Base-by-base conservation (phyloP, 2,113 vertebrate species). In the Columba livia region DNA sequence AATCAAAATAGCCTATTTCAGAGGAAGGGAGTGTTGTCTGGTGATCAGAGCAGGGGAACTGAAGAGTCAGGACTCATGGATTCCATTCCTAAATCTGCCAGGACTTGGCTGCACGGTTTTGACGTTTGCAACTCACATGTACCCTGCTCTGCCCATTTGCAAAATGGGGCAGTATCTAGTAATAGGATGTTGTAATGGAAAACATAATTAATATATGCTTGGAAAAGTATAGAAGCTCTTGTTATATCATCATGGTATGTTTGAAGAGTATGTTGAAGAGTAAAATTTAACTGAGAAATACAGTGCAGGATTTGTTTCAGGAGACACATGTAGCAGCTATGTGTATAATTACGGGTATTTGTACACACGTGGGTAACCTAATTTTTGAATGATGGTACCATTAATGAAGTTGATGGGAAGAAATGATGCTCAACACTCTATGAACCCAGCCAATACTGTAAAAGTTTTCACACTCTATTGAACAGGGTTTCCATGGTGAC, bases 1-100 rank as follows among this genome's bases (percentile, higher is more conserved):
- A 96, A 90, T 97, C 95, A 94, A 93, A 95, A 92, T 89, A 95
- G 84, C 74, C 84, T 85, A 85, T 97, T 97, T 96, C 89, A 96
- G 95, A 91, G 89, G 88, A 93, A 93, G 88, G 79, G 95, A 95
- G 93, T 95, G 88, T 86, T 95, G 92, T 95, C 90, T 93, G 77
- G 71, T 97, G 93, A 96, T 97, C 90, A 90, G 88, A 97, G 91
- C 25, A 6, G 74, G 79, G 85, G 80, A 96, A 85, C 85, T 93
- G 79, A 90, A 93, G 85, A 95, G 56, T 93, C 60, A 88, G 79
- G 80, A 88, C 89, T 95, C 94, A 93, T 1, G 70, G 83, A 92
- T 93, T 96, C 93, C 94, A 88, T 92, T 94, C 77, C 72, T 4
- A 4, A 88, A 89, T 96, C 88, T 92, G 72, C 85, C 78, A 95